Conservation (phyloP, 2,888 invertebrate genomes). For the Nyleta sp. region DNA sequence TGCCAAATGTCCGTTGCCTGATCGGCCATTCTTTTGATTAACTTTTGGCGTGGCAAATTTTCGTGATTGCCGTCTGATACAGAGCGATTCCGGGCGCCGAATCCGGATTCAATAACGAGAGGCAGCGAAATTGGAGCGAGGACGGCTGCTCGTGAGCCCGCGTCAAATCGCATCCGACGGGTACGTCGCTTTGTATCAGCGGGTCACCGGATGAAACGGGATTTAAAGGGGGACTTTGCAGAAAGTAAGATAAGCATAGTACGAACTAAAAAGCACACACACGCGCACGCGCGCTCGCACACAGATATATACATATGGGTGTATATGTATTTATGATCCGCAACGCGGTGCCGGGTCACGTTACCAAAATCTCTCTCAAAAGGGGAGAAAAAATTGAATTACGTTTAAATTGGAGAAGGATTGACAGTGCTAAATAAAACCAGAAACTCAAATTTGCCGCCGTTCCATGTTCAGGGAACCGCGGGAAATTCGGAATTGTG, state of each 20-base stretch:
- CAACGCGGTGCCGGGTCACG: constrained; percentile 37
- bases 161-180: constrained; percentile 55
- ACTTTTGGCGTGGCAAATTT: constrained; percentile 59
- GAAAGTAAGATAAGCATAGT: constrained; percentile 64
- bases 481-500: no score
- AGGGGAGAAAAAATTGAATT: not conserved
- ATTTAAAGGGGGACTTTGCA: constrained; percentile 53
- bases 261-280: constrained; percentile 65
- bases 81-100: constrained; percentile 29
- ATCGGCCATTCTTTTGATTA: constrained; percentile 11
- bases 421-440: no score
- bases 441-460: no score
- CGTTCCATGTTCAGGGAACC: no score
- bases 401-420: no score
- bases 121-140: constrained; percentile 21
- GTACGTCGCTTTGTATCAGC: constrained; percentile 56
- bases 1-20: constrained; percentile 25
- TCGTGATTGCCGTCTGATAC: constrained; percentile 58
- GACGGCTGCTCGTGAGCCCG: constrained; percentile 32
- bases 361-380: constrained; percentile 35
- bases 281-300: constrained; percentile 63
- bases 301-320: constrained; percentile 51
- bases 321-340: constrained; percentile 63
- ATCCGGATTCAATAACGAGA: constrained; percentile 34
- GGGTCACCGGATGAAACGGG: constrained; percentile 56